Base-by-base conservation (phyloP, 2,797 vertebrate species). In the Pelobates cultripes region DNA sequence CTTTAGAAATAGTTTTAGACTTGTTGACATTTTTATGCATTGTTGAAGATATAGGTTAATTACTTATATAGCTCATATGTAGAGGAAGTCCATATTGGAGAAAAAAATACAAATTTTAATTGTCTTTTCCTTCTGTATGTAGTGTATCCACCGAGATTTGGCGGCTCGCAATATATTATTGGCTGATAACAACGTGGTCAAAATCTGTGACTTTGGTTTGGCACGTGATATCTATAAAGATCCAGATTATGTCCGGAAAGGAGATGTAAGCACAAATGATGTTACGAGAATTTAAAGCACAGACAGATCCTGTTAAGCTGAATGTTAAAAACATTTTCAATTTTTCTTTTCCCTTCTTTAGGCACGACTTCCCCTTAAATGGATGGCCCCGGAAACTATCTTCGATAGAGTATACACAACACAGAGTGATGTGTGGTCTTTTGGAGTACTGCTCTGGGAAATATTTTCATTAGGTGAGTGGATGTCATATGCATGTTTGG, bases 321-420 rank as follows among this genome's bases (percentile, higher is more conserved):
- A 57, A 12, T 12, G 9, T 57, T 12, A 12, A 15, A 57, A 57
- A 12, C 4, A 57, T 57, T 28, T 28, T 28, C 28, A 28, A 57
- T 2, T 12, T 15, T 14, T 2, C 14, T 55, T 10, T 77, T 73
- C 73, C 8, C 61, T 55, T 61, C 41, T 75, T 43, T 28, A 84
- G 98, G 97, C 97, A 44, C 96, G 97, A 12, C 95, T 99, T 67
- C 97, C 98, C 71, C 91, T 99, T 15, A 99, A 99, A 86, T 99
- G 98, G 98, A 99, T 99, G 98, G 98, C 98, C 78, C 98, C 98
- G 1, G 98, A 99, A 91, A 99, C 98, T 8, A 99, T 99, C 88
- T 99, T 99, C 86, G 98, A 99, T 83, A 93, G 97, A 61, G 96
- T 99, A 3, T 99, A 99, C 87, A 99, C 98, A 55, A 99, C 98